Base-by-base conservation (phyloP, 2,888 invertebrate species). In the Andrena hattorfiana region DNA sequence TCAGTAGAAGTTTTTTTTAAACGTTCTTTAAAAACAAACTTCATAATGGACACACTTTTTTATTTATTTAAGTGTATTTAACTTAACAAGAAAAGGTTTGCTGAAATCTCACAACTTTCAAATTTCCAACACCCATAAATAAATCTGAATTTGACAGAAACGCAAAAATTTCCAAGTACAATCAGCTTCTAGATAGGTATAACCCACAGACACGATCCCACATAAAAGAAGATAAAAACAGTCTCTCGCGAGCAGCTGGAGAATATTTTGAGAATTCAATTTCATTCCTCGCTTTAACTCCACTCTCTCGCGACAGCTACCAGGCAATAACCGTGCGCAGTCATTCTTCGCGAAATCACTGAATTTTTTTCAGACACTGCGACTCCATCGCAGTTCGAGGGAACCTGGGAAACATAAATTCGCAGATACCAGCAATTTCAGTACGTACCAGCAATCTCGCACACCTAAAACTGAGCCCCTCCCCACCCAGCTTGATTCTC, bases 361-460 rank as follows among this genome's bases (percentile, higher is more conserved):
- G 28, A 62, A 66, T 23, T 28, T 49, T 30, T 42, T 62, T 67
- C 28, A 5, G 7, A 35, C 6, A 5, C n/a, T 10, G 16, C 23
- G 56, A 8, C 2, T 13, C 8, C 16, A 23, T 13, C 30, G 26
- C 23, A 20, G 16, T 16, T 48, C 23, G 59, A 32, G 28, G 48
- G 5, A 30, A 59, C 30, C 13, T 23, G 30, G 42, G 4, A 67
- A 48, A 20, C 30, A 64, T 49, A 73, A 73, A 32, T 63, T 42
- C 48, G 16, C 13, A 8, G 56, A 16, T 67, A 49, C 42, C 59
- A 59, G 59, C 66, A 74, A 74, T 74, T 48, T 74, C 74, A 30
- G 66, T 48, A 74, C 66, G 59, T 13, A 56, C 10, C 73, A 56
- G 54, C 54, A 64, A 56, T 72, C 64, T 48, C n/a, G 51, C 42